These are phyloP conservation scores for Sminthopsis crassicaudata DNA, from an alignment of 2,113 vertebrate genomes.

Conservation along the genomic window DNA sequence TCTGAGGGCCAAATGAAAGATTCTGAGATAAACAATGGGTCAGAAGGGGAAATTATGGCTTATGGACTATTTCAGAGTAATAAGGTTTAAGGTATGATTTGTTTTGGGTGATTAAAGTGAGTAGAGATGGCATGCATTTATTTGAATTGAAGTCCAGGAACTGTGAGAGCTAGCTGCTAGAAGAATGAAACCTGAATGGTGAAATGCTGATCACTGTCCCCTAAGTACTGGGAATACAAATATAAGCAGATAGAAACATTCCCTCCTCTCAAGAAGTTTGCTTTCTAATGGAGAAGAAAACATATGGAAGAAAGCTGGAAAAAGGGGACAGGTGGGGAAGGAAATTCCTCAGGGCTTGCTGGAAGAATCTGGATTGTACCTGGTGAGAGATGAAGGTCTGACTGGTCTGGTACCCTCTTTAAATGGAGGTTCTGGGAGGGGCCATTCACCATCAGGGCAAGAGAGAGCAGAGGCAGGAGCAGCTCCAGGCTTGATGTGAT, in stretches of 20 bases:
- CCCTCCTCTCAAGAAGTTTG: neutral
- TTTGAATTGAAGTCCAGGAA: neutral
- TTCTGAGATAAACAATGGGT: neutral
- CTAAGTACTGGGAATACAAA: neutral
- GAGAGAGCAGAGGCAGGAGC: neutral
- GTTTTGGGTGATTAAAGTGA: neutral
- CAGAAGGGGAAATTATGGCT: neutral
- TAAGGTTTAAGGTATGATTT: neutral
- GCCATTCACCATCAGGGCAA: neutral
- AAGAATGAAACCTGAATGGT: neutral
- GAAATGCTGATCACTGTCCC: neutral
- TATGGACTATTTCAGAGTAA: neutral
- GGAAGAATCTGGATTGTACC: neutral
- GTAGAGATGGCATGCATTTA: too few relatives aligned
- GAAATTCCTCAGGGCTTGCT: neutral
- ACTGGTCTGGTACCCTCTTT: neutral
- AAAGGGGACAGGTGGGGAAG: neutral
- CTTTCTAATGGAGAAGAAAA: neutral
- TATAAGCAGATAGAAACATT: neutral
- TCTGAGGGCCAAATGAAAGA: neutral
- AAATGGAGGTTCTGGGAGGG: neutral
- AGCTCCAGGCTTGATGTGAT: neutral
- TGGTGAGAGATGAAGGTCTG: neutral
- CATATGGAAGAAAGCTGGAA: neutral
- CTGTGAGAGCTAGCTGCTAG: neutral